Conservation (phyloP, 2,113 vertebrate species). For the Delphinus delphis region DNA sequence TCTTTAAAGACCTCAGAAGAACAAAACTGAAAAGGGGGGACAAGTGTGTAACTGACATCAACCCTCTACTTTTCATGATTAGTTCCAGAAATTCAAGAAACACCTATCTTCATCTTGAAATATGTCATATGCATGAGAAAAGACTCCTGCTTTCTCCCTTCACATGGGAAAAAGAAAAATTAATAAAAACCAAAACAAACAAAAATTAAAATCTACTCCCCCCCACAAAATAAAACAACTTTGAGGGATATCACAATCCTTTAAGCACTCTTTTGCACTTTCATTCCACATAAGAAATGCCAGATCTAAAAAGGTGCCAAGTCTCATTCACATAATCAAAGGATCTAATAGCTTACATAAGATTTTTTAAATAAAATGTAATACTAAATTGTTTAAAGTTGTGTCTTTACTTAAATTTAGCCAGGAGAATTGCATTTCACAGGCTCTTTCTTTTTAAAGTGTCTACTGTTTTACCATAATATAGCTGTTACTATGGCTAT, state of each 20-base stretch:
- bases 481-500: neutral
- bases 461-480: slow-evolving; percentile 50
- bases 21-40: neutral
- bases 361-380: neutral
- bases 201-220: neutral
- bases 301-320: neutral
- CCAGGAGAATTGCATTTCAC: neutral
- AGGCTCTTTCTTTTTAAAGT: neutral
- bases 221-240: neutral
- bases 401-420: neutral
- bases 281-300: neutral
- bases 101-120: neutral
- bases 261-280: neutral
- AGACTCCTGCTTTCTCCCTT: neutral
- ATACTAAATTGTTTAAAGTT: neutral
- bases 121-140: neutral
- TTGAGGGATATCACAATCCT: neutral
- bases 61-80: neutral
- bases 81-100: neutral
- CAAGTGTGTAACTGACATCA: neutral
- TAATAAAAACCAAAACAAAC: neutral
- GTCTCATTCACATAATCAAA: neutral
- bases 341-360: neutral
- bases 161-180: neutral
- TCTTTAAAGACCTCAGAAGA: neutral